Conservation (phyloP, 2,113 vertebrate species). For the Coracopsis vasa region DNA sequence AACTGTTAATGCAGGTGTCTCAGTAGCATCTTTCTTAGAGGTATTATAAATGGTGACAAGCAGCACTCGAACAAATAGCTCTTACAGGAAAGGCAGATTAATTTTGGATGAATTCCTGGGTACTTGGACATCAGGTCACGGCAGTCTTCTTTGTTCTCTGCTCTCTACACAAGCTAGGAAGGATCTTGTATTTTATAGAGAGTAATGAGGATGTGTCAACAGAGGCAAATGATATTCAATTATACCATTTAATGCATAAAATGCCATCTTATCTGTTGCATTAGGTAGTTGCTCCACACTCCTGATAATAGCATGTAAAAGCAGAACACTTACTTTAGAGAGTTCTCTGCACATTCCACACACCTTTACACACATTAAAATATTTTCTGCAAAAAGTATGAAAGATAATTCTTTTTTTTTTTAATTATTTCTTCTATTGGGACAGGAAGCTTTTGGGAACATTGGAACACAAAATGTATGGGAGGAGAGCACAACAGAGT, state of each 20-base stretch:
- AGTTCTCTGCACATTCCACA: neutral
- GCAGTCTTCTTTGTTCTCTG: neutral
- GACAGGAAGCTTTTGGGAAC: neutral
- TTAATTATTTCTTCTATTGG: neutral
- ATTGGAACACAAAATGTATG: neutral
- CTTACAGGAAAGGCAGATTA: conserved; percentile 48
- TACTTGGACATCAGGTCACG: neutral
- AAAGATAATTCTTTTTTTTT: neutral
- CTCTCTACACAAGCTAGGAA: neutral
- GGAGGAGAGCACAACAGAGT: neutral
- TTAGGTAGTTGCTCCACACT: neutral
- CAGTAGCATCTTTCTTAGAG: neutral
- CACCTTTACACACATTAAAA: neutral
- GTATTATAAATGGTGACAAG: conserved; percentile 11
- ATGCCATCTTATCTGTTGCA: neutral
- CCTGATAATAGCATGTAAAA: neutral
- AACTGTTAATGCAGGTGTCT: conserved; percentile 10
- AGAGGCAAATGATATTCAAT: neutral
- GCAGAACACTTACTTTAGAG: neutral
- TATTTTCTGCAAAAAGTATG: neutral
- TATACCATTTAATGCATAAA: neutral
- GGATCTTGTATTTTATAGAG: neutral
- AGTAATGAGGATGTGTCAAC: neutral
- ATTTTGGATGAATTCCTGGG: conserved; percentile 51
- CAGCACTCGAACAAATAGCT: conserved; percentile 21